Evolutionary conservation across 2,797 vertebrate species (phyloP), one percentile per base, ranked within the genome.

Genomic region (Bothrops alternatus): DNA sequence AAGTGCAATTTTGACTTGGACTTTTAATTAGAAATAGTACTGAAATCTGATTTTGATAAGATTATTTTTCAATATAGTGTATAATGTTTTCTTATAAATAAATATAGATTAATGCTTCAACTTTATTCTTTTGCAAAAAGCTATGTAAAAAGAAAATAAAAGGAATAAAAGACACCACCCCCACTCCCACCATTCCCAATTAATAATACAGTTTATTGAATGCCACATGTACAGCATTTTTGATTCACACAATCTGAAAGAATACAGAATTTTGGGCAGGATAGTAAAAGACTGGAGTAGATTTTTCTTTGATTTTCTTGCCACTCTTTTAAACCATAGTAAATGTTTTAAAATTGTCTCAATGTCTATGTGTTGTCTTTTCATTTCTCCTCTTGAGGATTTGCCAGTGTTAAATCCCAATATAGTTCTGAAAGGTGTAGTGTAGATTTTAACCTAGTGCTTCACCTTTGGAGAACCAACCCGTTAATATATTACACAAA

Each of bases 31-130:
- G 96, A 96, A 97, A 97, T 96, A 90, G 96, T 97, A 96, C 97
- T 97, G 97, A 98, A 98, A 97, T 98, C 97, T 97, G 98, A 96
- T 98, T 98, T 99, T 98, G 97, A 98, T 99, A 99, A 98, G 97
- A 97, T 97, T 97, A 98, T 98, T 98, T 98, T 99, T 99, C 98
- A 98, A 98, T 95, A 96, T 98, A 99, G 98, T 95, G 98, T 98
- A 98, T 98, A 98, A 98, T 98, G 98, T 99, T 99, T 99, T 99
- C 98, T 98, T 98, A 96, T 98, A 97, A 98, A 97, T 97, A 98
- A 98, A 98, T 98, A 97, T 94, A 98, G 98, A 98, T 98, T 98
- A 98, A 94, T 97, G 97, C 98, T 98, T 98, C 98, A 97, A 98
- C 98, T 98, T 98, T 98, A 98, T 98, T 97, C 98, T 98, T 98